Evolutionary conservation across 2,113 vertebrate genomes (phyloP), one percentile per base, ranked within the genome.

Genomic region (Dolichallabes microphthalmus): DNA sequence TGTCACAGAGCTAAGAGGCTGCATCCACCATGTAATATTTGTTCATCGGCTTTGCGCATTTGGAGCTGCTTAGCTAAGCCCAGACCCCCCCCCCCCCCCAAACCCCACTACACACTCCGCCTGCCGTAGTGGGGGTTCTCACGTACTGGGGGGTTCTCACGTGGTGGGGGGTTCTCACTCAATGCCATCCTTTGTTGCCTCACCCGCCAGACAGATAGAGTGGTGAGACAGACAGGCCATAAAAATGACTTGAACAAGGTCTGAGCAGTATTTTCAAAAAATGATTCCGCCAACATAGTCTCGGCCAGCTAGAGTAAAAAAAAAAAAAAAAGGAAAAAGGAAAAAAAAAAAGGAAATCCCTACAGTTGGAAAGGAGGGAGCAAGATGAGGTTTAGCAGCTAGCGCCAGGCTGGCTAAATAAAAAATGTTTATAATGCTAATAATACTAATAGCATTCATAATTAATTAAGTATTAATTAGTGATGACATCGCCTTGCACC

Each of bases 11-110:
- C 90, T 92, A 92, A 95, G 94, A 94, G 94, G 86, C 92, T 93
- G 92, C 89, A 96, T 95, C 94, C 94, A 94, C 94, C 95, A 95
- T 96, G 96, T 96, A 96, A 96, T 97, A 93, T 95, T 94, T 94
- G 94, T 95, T 96, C 94, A 95, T 93, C 86, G 87, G 91, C 92
- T 90, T 93, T n/a, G 55, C 91, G 95, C 94, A 94, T 95, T 93
- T 94, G 90, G 92, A 93, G 87, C 92, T 91, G 90, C 92, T 93
- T 75, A 73, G 50, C 80, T 78, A 78, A 78, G 17, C 76, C 76
- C 27, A 14, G 32, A 64, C 80, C 52, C 14, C 32, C 64, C 50
- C 61, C 94, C 86, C 92, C 88, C 82, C 90, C 83, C 71, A 66
- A 22, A 17, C 83, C 75, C 45, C 7, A 45, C 6, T 63, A 94